Conservation (phyloP, 2,888 invertebrate species). For the Lacanobia oleracea region DNA sequence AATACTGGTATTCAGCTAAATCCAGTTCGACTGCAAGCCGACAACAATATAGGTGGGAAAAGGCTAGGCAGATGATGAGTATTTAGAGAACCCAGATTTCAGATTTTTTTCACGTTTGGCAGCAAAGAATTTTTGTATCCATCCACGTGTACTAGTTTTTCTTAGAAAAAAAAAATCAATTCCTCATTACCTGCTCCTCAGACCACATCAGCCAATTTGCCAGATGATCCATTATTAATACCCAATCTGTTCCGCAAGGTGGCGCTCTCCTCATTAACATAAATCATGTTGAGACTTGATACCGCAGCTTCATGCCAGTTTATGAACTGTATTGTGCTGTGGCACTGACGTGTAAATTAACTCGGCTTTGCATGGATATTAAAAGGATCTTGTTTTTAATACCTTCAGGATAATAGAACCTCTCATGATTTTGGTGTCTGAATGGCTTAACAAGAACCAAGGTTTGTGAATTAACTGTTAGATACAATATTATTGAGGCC, state of each 20-base stretch:
- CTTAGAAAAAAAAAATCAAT: slow-evolving; percentile 44
- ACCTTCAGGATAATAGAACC: slow-evolving; percentile 6
- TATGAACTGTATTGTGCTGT: slow-evolving; percentile 61
- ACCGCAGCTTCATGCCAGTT: slow-evolving; percentile 48
- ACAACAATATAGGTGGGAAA: no score
- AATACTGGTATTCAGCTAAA: no score
- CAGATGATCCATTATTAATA: slow-evolving; percentile 77
- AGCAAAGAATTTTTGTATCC: no score
- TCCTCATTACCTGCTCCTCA: slow-evolving; percentile 33
- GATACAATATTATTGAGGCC: not conserved
- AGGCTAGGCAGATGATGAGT: no score
- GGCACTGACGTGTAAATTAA: slow-evolving; percentile 47
- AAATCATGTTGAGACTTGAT: slow-evolving; percentile 72
- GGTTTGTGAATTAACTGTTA: not conserved
- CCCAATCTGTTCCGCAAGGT: slow-evolving; percentile 79
- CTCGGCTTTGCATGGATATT: slow-evolving; percentile 32
- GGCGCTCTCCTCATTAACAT: slow-evolving; percentile 78
- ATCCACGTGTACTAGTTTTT: no score
- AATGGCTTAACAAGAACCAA: not conserved
- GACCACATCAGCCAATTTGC: slow-evolving; percentile 62
- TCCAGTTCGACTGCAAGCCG: no score
- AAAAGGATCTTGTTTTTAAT: slow-evolving; percentile 22
- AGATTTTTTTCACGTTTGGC: no score
- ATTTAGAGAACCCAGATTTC: no score
- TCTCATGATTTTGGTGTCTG: not conserved